Percentiles rank a stretch among this genome's conserved stretches.
phyloP scores from a whole-genome alignment of 2,797 vertebrate species.

The Enteromius anoplus region DNA sequence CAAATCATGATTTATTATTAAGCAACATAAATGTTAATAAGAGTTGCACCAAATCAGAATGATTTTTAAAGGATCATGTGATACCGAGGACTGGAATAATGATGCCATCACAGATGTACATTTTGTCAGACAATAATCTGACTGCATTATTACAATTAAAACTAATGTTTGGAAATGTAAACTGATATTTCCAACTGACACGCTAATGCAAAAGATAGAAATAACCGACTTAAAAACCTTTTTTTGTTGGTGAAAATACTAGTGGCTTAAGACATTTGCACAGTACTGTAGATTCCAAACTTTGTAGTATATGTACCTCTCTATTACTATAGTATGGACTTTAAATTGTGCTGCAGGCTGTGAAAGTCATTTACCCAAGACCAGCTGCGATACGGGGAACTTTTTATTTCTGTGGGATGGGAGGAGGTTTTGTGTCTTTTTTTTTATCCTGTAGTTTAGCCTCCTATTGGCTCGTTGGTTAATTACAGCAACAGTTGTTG shows the following conservation, averaged over 20 bases:
- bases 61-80: not conserved
- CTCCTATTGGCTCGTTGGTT: constrained; percentile 50
- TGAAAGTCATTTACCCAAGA: constrained; percentile 63
- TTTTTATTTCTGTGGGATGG: constrained; percentile 56
- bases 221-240: too few species aligned
- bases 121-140: too few species aligned
- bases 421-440: constrained; percentile 50
- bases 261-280: too few species aligned
- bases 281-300: not conserved
- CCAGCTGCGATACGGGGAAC: constrained; percentile 41
- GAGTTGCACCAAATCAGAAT: not conserved
- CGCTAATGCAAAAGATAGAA: too few species aligned
- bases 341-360: constrained; percentile 62
- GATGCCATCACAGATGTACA: not conserved
- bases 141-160: too few species aligned
- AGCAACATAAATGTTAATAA: not conserved
- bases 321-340: constrained; percentile 43
- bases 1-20: not conserved
- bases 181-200: too few species aligned
- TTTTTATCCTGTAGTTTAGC: constrained; percentile 59
- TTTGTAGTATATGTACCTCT: not conserved
- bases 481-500: constrained; percentile 48
- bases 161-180: too few species aligned
- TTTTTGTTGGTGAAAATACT: too few species aligned
- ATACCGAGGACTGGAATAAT: not conserved